These are phyloP conservation scores for Deilephila elpenor DNA, from an alignment of 2,888 invertebrate species.

Conservation along the genomic window DNA sequence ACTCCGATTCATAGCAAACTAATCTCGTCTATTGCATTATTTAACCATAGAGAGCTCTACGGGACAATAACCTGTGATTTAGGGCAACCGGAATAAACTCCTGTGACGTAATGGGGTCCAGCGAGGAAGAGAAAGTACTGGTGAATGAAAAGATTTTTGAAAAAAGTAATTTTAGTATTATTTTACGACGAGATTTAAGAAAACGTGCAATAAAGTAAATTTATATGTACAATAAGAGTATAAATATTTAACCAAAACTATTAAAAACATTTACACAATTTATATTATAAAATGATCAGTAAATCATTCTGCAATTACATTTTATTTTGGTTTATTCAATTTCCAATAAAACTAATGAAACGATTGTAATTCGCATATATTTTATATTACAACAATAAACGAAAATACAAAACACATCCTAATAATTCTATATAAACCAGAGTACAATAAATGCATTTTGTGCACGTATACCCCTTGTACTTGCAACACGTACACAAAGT, in stretches of 20 bases:
- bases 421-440: not conserved
- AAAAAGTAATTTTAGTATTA: constrained; percentile 20
- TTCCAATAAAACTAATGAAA: too few species aligned
- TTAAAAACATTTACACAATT: too few species aligned
- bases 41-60: constrained; percentile 68
- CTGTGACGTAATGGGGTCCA: constrained; percentile 35
- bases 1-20: constrained; percentile 73
- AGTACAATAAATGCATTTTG: constrained; percentile 8
- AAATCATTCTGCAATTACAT: too few species aligned
- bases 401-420: too few species aligned
- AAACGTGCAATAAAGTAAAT: not conserved
- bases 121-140: constrained; percentile 37
- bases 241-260: too few species aligned
- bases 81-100: constrained; percentile 63
- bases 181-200: not conserved
- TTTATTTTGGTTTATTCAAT: too few species aligned
- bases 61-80: constrained; percentile 77
- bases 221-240: too few species aligned
- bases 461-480: constrained; percentile 1
- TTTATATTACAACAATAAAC: not conserved
- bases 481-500: constrained; percentile 25
- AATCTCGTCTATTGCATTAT: constrained; percentile 73
- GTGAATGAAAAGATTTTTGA: constrained; percentile 38
- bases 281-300: too few species aligned
- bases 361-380: not conserved